Evolutionary conservation across 2,888 invertebrate genomes (phyloP).

Genomic region (Orgyia antiqua): DNA sequence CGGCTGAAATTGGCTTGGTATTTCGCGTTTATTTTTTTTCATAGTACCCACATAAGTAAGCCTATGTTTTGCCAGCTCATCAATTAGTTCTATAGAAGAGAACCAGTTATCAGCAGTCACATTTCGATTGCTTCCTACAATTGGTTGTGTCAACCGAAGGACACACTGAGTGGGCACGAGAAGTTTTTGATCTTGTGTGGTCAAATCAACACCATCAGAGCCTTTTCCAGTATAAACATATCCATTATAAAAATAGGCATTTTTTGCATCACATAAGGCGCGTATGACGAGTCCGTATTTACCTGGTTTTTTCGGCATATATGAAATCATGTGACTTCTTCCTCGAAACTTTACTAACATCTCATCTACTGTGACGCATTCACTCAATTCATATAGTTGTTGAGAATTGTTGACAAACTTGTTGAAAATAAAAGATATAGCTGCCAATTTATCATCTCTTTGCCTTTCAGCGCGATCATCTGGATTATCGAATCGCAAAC

Average conservation of each 20-base stretch:
- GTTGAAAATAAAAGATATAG: slow-evolving; percentile 5
- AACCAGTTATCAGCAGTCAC: background rate
- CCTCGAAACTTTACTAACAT: slow-evolving; percentile 23
- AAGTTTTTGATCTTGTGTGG: background rate
- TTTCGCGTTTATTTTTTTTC: background rate
- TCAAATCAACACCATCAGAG: background rate
- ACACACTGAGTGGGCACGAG: background rate
- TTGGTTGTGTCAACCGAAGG: background rate
- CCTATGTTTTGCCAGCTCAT: no score
- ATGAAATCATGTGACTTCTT: slow-evolving; percentile 19
- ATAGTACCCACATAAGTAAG: background rate
- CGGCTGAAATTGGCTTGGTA: background rate
- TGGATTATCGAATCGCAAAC: slow-evolving; percentile 7
- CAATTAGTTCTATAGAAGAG: no score
- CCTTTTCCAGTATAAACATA: background rate
- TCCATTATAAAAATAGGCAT: background rate
- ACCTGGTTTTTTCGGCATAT: slow-evolving; percentile 20
- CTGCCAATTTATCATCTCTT: slow-evolving; percentile 4
- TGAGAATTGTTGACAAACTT: slow-evolving; percentile 7
- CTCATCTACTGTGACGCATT: slow-evolving; percentile 25
- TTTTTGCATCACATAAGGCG: background rate
- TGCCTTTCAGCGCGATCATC: slow-evolving; percentile 4
- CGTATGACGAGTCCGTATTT: slow-evolving; percentile 4
- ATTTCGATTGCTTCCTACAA: background rate
- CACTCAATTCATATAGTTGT: slow-evolving; percentile 3